Evolutionary conservation across 1,140 invertebrate species (phyloP).

Genomic region (Parasteatoda tepidariorum): DNA sequence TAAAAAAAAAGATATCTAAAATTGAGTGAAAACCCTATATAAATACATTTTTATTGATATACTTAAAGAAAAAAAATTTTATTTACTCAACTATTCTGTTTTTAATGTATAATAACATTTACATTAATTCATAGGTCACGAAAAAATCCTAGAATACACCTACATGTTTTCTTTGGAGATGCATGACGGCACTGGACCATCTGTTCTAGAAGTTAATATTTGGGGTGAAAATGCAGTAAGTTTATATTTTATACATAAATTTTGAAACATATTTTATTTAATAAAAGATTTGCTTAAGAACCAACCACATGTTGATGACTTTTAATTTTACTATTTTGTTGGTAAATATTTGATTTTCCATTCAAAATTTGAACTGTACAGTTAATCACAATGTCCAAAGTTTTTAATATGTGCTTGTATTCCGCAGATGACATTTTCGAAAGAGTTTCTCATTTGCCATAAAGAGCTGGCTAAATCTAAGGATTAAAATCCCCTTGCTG

Average conservation of each 20-base stretch:
- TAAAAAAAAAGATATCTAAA: not conserved
- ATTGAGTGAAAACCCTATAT: not conserved
- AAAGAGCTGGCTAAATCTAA: not conserved
- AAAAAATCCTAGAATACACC: conserved; percentile 29
- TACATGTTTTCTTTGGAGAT: conserved; percentile 26
- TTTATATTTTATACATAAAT: not conserved
- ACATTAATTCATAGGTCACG: not conserved
- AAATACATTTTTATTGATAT: not conserved
- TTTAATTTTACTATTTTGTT: too few species aligned
- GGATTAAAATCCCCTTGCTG: too few species aligned
- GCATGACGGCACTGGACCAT: conserved; percentile 44
- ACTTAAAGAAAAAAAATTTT: too few species aligned
- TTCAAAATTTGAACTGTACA: not conserved
- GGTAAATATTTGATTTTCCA: too few species aligned
- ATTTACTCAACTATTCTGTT: not conserved
- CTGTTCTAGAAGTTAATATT: conserved; percentile 20
- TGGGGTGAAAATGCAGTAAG: conserved; percentile 51
- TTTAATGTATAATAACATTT: not conserved
- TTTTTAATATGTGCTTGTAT: not conserved
- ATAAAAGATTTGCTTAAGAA: not conserved
- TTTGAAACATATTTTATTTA: not conserved
- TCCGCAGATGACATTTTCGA: not conserved
- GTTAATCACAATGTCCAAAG: not conserved
- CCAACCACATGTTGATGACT: too few species aligned
- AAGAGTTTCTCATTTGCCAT: not conserved